Base-by-base conservation (phyloP, 30 jellyfish, hydroid and myxozoan species). In the Cassiopea andromeda region DNA sequence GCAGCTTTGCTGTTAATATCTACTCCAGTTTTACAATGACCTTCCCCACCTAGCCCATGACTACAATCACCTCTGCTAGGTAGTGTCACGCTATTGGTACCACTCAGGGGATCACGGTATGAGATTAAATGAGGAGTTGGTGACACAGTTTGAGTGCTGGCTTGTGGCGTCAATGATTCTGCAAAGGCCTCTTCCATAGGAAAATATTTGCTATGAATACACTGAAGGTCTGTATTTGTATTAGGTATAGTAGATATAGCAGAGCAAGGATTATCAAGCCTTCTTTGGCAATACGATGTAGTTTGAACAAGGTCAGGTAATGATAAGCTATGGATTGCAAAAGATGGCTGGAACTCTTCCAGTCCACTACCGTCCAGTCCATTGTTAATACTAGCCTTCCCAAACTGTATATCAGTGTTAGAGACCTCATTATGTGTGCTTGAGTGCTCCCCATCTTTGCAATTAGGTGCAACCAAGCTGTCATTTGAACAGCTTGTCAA, bases 281-380 rank as follows among this genome's bases (percentile, higher is more conserved):
- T 60, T 77, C 54, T 77, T 19, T 77, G 73, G 49, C 48, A 60
- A 49, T 2, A 77, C 12, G 86, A 54, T 48, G 48, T 57, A 7
- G 86, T 48, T n/a, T 60, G 70, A 14, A 50, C 44, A 48, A 77
- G 50, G 1, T 16, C 86, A 12, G 86, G 86, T 60, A 58, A n/a
- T 9, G 86, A 14, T 14, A 77, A 57, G 49, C 72, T 77, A 1
- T 1, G 86, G 1, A 58, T 58, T 8, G 73, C 47, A 45, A 77
- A 54, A 44, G 14, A 68, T 1, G 83, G 83, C 75, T 77, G 86
- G n/a, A 47, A 77, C 27, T 77, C 86, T 17, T 47, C 86, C 7
- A 77, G 74, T 47, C 86, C 74, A 18, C 54, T 58, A 38, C 48
- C 59, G 50, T 77, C 86, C 17, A 77, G 74, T 27, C 38, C 38